phyloP scores from a whole-genome alignment of 2,888 invertebrate genomes.

The Himalopsyche tibetana region DNA sequence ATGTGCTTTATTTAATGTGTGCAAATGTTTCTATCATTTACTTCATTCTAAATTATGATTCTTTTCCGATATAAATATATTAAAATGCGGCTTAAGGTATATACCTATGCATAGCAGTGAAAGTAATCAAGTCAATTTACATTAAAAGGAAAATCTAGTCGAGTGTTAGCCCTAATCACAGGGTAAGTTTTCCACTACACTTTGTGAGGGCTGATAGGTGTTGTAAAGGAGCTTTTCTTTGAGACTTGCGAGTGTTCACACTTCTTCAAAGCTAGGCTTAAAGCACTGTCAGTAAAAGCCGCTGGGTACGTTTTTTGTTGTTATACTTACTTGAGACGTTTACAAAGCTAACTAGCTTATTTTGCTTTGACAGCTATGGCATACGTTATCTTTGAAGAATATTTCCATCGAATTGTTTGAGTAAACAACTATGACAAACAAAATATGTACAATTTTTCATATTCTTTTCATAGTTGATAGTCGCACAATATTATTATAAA shows the following conservation, averaged over 20 bases:
- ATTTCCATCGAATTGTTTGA: neutral
- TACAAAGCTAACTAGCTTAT: constrained; percentile 42
- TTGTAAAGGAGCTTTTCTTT: constrained; percentile 39
- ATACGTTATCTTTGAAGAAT: neutral
- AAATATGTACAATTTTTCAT: too few relatives aligned
- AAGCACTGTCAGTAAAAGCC: constrained; percentile 40
- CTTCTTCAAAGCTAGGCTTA: constrained; percentile 37
- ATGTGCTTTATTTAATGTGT: too few relatives aligned
- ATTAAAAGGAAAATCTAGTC: too few relatives aligned
- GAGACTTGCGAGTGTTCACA: constrained; percentile 42
- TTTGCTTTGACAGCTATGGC: neutral
- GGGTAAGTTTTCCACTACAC: constrained; percentile 40
- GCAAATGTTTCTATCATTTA: too few relatives aligned
- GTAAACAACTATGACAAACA: too few relatives aligned
- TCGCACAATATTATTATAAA: too few relatives aligned
- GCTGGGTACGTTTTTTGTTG: constrained; percentile 19
- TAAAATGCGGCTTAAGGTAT: too few relatives aligned
- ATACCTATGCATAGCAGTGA: too few relatives aligned
- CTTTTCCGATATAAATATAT: too few relatives aligned
- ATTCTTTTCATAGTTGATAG: too few relatives aligned
- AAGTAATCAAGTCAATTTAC: too few relatives aligned
- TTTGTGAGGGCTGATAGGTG: constrained; percentile 27
- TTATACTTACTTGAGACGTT: constrained; percentile 20
- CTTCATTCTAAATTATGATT: too few relatives aligned
- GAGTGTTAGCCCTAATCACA: neutral